Evolutionary conservation across 2,113 vertebrate species (phyloP), one percentile per base, ranked within the genome.

Genomic region (Boleophthalmus pectinirostris): DNA sequence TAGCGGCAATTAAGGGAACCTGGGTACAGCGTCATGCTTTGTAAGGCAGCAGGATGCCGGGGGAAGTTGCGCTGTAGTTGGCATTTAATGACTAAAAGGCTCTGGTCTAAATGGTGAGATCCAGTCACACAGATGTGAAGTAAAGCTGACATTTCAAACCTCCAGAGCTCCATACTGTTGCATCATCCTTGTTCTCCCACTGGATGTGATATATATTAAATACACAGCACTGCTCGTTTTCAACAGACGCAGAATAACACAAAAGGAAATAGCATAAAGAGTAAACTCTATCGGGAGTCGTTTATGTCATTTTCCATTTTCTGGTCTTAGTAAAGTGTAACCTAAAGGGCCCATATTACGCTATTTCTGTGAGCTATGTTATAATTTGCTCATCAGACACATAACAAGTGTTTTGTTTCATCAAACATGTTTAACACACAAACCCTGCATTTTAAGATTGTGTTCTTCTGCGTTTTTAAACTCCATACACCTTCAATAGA

Each of bases 111-210:
- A 38, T 64, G 61, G 61, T 64, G 33, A 20, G 61, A 64, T 64
- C 61, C 61, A 43, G 38, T 38, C n/a, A 33, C 61, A 64, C 61
- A 64, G 61, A 33, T 43, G 61, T 64, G 33, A 71, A 58, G 11
- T 18, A 33, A 64, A 64, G 61, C 61, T 47, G 23, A 70, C 68
- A 77, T 74, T 49, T 75, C 0, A 75, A 74, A 56, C 75, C 70
- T 29, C 46, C 60, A 25, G 47, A 60, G 47, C 60, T 61, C 56
- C 35, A 47, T 45, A 61, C 51, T 66, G 10, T 83, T 69, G 57
- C 5, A 49, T 66, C 61, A 69, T 57, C 5, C 23, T 20, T 9
- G 12, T 66, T 61, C 66, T 35, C 49, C 68, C 23, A n/a, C 0
- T 23, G 70, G 60, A 72, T 5, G 20, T 56, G 49, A 54, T 60